Percentiles rank a stretch among this genome's conserved stretches.
phyloP scores from a whole-genome alignment of 1,140 invertebrate species.

The Scaptomyza pallida region DNA sequence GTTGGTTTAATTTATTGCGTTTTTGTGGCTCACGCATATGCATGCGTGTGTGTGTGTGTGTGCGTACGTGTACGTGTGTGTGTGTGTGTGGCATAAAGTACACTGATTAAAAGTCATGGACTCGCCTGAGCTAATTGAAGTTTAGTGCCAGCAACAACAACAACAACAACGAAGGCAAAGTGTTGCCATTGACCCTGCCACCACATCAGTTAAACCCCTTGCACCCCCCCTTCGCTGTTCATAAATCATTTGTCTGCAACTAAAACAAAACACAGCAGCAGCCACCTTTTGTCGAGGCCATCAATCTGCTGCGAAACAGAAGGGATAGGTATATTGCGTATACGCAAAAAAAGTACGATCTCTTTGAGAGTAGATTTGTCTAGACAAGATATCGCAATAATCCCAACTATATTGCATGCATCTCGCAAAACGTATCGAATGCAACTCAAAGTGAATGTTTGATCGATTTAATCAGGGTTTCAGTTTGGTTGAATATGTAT shows the following conservation, averaged over 20 bases:
- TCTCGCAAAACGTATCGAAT: not conserved
- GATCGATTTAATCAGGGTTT: conserved; percentile 27
- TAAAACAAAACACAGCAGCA: conserved; percentile 30
- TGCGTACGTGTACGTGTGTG: not conserved
- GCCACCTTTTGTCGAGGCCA: not conserved
- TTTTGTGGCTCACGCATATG: conserved; percentile 53
- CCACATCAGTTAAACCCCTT: not conserved
- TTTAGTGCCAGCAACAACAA: conserved; percentile 60
- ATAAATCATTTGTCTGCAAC: conserved; percentile 67
- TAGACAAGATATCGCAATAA: not conserved
- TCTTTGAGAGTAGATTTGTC: not conserved
- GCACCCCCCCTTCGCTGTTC: conserved; percentile 14
- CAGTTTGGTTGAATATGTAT: too few species aligned
- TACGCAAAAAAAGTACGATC: conserved; percentile 1
- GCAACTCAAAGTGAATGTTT: conserved; percentile 7
- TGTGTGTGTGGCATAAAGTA: conserved; percentile 56
- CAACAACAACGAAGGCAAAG: conserved; percentile 13
- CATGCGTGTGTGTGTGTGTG: conserved; percentile 29
- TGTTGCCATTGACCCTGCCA: conserved; percentile 32
- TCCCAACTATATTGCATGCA: not conserved
- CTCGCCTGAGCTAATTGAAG: conserved; percentile 73
- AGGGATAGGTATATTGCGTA: conserved; percentile 13
- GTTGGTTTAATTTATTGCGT: conserved; percentile 76
- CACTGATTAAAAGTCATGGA: conserved; percentile 81
- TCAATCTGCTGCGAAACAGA: not conserved